These are phyloP conservation scores for Hycleus phaleratus DNA, from an alignment of 1,140 invertebrate species.

Conservation along the genomic window DNA sequence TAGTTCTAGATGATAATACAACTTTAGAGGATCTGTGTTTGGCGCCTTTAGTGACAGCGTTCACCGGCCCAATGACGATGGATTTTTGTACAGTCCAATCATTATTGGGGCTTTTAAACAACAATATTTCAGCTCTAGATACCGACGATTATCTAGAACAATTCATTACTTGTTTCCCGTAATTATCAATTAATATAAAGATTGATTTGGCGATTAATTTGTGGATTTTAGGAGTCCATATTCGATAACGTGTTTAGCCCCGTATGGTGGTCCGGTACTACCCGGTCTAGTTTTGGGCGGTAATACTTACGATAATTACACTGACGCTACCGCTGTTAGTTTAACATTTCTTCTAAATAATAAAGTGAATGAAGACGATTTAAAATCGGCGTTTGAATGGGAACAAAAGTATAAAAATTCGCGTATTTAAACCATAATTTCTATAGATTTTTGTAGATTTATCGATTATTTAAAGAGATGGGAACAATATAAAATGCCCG, in stretches of 20 bases:
- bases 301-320: slow-evolving; percentile 44
- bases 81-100: slow-evolving; percentile 73
- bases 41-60: slow-evolving; percentile 65
- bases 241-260: slow-evolving; percentile 60
- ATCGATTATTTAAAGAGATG: slow-evolving; percentile 72
- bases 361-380: slow-evolving; percentile 34
- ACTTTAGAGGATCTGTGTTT: slow-evolving; percentile 74
- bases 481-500: slow-evolving; percentile 46
- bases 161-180: slow-evolving; percentile 38
- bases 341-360: slow-evolving; percentile 74
- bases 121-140: slow-evolving; percentile 45
- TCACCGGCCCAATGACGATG: slow-evolving; percentile 46
- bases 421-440: too few relatives aligned
- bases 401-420: slow-evolving; percentile 45
- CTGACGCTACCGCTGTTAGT: slow-evolving; percentile 56
- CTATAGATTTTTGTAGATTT: slow-evolving; percentile 47
- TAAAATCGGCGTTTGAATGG: slow-evolving; percentile 57
- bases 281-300: slow-evolving; percentile 72
- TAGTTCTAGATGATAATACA: slow-evolving; percentile 41
- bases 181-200: background rate
- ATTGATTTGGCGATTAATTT: background rate
- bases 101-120: slow-evolving; percentile 72
- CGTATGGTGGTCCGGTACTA: slow-evolving; percentile 79
- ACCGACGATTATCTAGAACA: slow-evolving; percentile 41
- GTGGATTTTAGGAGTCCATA: slow-evolving; percentile 49